Conservation (phyloP, 2,888 invertebrate species). For the Neoaliturus tenellus region DNA sequence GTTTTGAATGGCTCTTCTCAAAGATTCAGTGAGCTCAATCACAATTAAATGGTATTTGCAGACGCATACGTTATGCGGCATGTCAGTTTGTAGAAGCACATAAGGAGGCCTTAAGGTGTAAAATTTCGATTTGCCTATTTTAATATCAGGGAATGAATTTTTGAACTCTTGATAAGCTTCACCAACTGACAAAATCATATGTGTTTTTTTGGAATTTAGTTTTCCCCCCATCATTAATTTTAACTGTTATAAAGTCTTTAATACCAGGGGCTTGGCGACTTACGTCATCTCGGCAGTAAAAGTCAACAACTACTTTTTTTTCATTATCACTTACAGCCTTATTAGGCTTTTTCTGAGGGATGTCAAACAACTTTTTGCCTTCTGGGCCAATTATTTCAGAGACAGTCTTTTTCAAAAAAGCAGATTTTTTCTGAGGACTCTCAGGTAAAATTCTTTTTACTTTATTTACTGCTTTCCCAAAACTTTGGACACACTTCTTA, state of each 20-base stretch:
- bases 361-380: neutral
- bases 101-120: neutral
- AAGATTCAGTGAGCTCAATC: neutral
- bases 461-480: conserved; percentile 9
- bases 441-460: neutral
- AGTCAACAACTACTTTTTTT: neutral
- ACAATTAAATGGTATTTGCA: neutral
- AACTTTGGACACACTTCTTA: neutral
- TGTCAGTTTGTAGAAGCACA: neutral
- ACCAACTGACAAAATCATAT: neutral
- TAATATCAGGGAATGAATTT: neutral
- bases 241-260: neutral
- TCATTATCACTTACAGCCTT: neutral
- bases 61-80: neutral
- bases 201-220: neutral
- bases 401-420: neutral
- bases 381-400: neutral
- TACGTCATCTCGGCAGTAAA: conserved; percentile 25
- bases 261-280: neutral
- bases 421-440: neutral
- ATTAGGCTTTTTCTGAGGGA: neutral
- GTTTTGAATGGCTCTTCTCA: neutral
- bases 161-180: neutral
- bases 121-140: neutral
- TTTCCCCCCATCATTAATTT: neutral